phyloP scores from a whole-genome alignment of 2,888 invertebrate genomes.

The Arenicola marina region DNA sequence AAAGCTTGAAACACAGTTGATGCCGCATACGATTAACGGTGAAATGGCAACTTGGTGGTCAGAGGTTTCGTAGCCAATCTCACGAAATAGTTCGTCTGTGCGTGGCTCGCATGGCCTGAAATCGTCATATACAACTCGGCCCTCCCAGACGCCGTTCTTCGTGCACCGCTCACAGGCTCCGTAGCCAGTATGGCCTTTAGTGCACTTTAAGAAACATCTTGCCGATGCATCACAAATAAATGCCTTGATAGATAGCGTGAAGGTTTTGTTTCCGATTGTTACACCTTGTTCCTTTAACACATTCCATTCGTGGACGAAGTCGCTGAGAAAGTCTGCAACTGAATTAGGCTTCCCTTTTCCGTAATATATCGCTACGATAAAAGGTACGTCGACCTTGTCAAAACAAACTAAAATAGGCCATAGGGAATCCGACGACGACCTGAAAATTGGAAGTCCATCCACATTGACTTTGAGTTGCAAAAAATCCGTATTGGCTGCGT shows the following conservation, averaged over 20 bases:
- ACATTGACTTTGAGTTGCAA: conserved; percentile 9
- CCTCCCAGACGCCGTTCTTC: neutral
- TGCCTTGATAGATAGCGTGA: neutral
- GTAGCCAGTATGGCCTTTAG: conserved; percentile 8
- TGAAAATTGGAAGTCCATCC: conserved; percentile 20
- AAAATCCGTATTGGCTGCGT: neutral
- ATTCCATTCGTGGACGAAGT: conserved; percentile 4
- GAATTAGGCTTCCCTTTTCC: conserved; percentile 2
- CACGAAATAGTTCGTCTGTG: conserved; percentile 18
- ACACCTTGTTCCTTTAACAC: neutral
- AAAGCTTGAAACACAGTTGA: conserved; percentile 36
- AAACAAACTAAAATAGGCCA: conserved; percentile 18
- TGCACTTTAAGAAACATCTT: conserved; percentile 3
- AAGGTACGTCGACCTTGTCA: neutral
- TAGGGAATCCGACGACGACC: conserved; percentile 4
- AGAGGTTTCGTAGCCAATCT: conserved; percentile 7
- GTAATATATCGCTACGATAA: conserved; percentile 3
- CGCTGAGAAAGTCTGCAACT: conserved; percentile 4
- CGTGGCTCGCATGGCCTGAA: neutral
- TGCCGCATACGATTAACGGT: conserved; percentile 27
- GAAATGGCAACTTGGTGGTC: conserved; percentile 31
- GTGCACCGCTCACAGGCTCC: conserved; percentile 10
- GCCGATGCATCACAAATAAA: conserved; percentile 16
- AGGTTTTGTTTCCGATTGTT: neutral
- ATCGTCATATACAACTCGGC: neutral